Evolutionary conservation across 2,888 invertebrate species (phyloP).

Genomic region (Polydesmus complanatus): DNA sequence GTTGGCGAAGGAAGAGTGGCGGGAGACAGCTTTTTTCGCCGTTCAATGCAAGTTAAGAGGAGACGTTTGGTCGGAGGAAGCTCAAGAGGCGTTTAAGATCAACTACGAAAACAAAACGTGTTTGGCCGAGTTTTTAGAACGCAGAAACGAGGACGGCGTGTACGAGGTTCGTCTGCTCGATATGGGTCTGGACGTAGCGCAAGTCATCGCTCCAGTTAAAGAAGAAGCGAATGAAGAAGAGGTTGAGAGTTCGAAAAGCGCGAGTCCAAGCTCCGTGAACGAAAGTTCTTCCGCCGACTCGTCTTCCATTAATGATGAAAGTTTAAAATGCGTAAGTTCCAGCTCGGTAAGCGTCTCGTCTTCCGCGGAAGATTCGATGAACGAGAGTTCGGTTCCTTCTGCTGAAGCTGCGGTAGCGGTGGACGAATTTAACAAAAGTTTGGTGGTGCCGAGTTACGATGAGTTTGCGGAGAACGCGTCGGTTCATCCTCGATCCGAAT

Average conservation of each 20-base stretch:
- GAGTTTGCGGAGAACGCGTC: neutral
- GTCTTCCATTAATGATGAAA: no score
- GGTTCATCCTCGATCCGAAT: neutral
- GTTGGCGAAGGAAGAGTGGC: no score
- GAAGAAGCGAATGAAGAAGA: neutral
- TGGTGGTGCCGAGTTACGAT: neutral
- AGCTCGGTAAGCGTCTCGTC: neutral
- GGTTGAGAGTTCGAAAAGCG: neutral
- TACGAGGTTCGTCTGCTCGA: neutral
- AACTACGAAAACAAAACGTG: neutral
- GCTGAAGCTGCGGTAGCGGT: neutral
- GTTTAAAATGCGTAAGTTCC: no score
- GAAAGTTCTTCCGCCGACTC: neutral
- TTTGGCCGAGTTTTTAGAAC: neutral
- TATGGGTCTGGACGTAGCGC: neutral
- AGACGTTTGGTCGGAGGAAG: neutral
- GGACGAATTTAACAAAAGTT: neutral
- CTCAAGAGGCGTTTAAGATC: neutral
- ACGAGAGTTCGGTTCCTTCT: neutral
- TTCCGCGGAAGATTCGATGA: neutral
- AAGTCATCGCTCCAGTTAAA: neutral
- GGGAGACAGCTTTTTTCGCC: no score
- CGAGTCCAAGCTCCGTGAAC: neutral
- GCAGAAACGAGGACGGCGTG: neutral
- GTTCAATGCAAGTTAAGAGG: neutral